Evolutionary conservation across 1,140 invertebrate genomes (phyloP), one percentile per base, ranked within the genome.

Genomic region (Phenacoccus solenopsis): DNA sequence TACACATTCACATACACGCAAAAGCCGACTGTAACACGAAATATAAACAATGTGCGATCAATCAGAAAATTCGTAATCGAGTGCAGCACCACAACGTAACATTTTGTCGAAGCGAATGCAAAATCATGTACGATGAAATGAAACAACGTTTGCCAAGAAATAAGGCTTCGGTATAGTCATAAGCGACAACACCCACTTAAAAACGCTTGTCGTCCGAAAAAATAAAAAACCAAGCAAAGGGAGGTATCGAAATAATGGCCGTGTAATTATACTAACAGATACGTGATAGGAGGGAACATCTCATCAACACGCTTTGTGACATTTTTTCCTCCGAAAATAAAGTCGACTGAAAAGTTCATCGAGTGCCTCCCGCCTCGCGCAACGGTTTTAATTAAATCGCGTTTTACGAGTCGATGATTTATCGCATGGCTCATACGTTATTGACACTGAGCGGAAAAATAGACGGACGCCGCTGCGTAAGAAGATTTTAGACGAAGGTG

Each of bases 141-240:
- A 49, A 49, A 49, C n/a, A n/a, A n/a, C 38, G 38, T 49, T 49
- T 49, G 38, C 38, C 38, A 49, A 49, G 38, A 49, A 49, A 49
- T 49, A 49, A 49, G 38, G 38, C 38, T 49, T 16, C 38, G 38
- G 38, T 49, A 16, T n/a, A n/a, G 12, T 49, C 20, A 49, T 49
- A n/a, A 32, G 16, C 16, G 38, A n/a, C 38, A 49, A 49, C 38
- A 49, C 38, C 38, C 38, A 49, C 38, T 49, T 49, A n/a, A 49
- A 49, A 49, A 49, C 38, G 38, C 38, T n/a, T 32, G 5, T 10
- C 38, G 5, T 9, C 38, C 38, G 38, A 49, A 49, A 49, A 49
- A 49, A 49, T 9, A 16, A 49, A 49, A 49, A 9, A 49, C 38
- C 12, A 49, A 49, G 16, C 16, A 16, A 49, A n/a, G 38, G 38